Evolutionary conservation across 1,140 invertebrate genomes (phyloP), one percentile per base, ranked within the genome.

Genomic region (Micrasema minimum): DNA sequence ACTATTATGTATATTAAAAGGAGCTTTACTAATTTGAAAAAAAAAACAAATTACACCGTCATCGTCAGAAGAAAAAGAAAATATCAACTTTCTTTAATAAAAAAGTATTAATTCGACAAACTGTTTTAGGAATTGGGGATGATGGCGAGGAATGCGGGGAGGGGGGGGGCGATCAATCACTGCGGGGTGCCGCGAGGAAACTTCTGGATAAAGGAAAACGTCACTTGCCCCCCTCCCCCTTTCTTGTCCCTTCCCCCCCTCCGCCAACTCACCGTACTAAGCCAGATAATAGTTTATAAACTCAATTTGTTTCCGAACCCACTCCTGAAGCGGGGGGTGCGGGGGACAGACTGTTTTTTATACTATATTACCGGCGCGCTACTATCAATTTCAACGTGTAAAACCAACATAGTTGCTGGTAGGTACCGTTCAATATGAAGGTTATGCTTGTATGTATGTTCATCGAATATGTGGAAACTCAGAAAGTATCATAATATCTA

Each of bases 241-340:
- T 45, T 45, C 43, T 45, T 16, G 6, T 16, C 43, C 43, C n/a
- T 16, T 14, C 18, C 46, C 2, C 18, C 46, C n/a, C 1, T 5
- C 18, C 2, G 9, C 46, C 0, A 48, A 16, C 46, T 48, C n/a
- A 16, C 4, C 1, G 46, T 48, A 48, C n/a, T 48, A 46, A 46
- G 43, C 61, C 41, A 46, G 41, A 46, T 35, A 46, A 64, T 48
- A 64, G 41, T 64, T 64, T 48, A 64, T 45, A 48, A 64, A 64
- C 61, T 64, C 61, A 46, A 64, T 64, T 64, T 46, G 61, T 64
- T 64, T 46, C 43, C n/a, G 41, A 46, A 22, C 22, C 22, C 61
- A 11, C 61, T 23, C 41, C 61, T 64, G 22, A 22, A 10, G 61
- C 23, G 11, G 53, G 23, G 11, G 20, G 20, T 16, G 18, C 10